Evolutionary conservation across 2,888 invertebrate species (phyloP).

Genomic region (Taenaris catops): DNA sequence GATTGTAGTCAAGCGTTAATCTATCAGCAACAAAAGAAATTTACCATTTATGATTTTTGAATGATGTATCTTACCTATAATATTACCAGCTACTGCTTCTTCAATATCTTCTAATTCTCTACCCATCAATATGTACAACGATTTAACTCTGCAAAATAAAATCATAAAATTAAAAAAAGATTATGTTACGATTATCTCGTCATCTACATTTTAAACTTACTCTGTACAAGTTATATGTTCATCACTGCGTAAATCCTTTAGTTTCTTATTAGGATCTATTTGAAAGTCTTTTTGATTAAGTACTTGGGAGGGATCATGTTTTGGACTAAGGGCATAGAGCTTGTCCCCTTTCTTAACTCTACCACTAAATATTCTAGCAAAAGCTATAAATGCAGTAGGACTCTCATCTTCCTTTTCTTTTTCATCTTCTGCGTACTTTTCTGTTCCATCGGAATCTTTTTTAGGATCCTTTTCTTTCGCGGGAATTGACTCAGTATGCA

Average conservation of each 20-base stretch:
- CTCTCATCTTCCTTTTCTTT: slow-evolving; percentile 57
- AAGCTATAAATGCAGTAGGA: slow-evolving; percentile 89
- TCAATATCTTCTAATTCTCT: slow-evolving; percentile 90
- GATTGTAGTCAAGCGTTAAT: too few relatives aligned
- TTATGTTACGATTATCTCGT: slow-evolving; percentile 4
- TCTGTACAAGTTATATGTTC: slow-evolving; percentile 83
- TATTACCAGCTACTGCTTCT: slow-evolving; percentile 93
- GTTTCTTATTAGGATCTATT: slow-evolving; percentile 65
- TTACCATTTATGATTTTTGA: too few relatives aligned
- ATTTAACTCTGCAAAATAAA: slow-evolving; percentile 78
- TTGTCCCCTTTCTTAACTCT: slow-evolving; percentile 86
- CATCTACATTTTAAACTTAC: slow-evolving; percentile 44
- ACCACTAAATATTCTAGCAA: slow-evolving; percentile 96
- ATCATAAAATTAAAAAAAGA: slow-evolving; percentile 4
- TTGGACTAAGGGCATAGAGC: slow-evolving; percentile 91
- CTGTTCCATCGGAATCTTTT: slow-evolving; percentile 34
- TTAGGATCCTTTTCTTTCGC: slow-evolving; percentile 31
- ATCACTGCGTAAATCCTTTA: slow-evolving; percentile 81
- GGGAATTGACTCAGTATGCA: slow-evolving; percentile 31
- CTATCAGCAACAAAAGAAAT: too few relatives aligned
- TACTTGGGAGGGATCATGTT: slow-evolving; percentile 88
- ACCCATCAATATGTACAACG: slow-evolving; percentile 95
- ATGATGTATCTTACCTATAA: slow-evolving; percentile 89
- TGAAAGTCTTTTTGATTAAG: slow-evolving; percentile 57
- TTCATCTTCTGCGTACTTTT: slow-evolving; percentile 60